These are phyloP conservation scores for Tympanoctomys barrerae DNA, from an alignment of 2,797 vertebrate genomes.

Conservation along the genomic window DNA sequence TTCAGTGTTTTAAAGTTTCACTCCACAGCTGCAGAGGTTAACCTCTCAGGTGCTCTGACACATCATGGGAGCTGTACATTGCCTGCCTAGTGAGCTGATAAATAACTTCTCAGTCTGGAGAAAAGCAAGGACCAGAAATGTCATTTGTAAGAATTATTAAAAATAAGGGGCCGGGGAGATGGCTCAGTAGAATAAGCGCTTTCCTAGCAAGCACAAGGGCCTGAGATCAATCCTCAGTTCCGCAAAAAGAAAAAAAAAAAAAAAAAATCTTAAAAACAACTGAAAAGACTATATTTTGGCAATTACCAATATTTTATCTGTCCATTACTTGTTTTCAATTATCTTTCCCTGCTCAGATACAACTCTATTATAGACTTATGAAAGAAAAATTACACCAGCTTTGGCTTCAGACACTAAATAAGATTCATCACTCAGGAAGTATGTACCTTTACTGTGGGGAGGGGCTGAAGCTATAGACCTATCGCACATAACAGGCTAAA, in stretches of 20 bases:
- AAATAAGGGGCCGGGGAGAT: neutral
- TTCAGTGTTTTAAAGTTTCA: conserved; percentile 23
- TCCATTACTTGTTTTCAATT: neutral
- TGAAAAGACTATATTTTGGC: neutral
- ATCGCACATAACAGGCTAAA: too few species aligned
- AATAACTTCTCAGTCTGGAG: neutral
- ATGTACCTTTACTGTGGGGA: neutral
- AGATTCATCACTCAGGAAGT: neutral
- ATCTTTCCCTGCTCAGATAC: neutral
- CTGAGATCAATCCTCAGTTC: too few species aligned
- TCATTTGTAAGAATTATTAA: neutral
- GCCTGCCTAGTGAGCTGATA: neutral
- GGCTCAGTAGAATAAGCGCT: too few species aligned
- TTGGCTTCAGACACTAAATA: neutral
- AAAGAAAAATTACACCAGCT: neutral
- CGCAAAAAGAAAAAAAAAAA: too few species aligned
- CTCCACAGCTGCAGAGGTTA: conserved; percentile 43
- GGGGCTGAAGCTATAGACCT: too few species aligned
- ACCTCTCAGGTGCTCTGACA: neutral
- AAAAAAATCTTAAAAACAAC: neutral
- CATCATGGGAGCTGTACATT: neutral
- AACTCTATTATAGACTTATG: neutral
- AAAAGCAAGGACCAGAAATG: conserved; percentile 8
- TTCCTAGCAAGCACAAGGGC: too few species aligned
- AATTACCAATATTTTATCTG: neutral